Percentiles rank a stretch among this genome's conserved stretches.
phyloP scores from a whole-genome alignment of 2,797 vertebrate genomes.

The Sebastes trivittatus region DNA sequence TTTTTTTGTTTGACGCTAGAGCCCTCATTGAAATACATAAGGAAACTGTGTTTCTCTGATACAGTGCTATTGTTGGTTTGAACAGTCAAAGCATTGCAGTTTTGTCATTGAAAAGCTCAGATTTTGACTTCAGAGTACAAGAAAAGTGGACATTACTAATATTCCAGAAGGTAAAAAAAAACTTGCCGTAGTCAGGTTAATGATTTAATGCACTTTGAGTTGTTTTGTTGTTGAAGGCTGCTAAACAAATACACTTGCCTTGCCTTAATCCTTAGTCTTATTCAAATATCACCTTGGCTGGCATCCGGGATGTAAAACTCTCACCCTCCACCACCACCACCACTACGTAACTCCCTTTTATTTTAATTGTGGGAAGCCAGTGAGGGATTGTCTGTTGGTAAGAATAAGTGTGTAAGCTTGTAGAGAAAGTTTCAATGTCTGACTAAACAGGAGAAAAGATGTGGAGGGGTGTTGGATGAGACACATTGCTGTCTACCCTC shows the following conservation, averaged over 20 bases:
- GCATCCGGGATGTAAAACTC: background rate
- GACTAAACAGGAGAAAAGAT: background rate
- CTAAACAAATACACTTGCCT: background rate
- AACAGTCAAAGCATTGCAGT: background rate
- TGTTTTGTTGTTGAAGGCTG: background rate
- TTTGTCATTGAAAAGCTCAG: background rate
- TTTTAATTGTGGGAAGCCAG: background rate
- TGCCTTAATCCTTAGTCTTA: background rate
- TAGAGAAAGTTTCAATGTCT: background rate
- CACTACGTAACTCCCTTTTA: background rate
- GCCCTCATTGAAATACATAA: background rate
- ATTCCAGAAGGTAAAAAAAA: background rate
- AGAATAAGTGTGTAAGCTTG: background rate
- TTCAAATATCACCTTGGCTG: constrained; percentile 1
- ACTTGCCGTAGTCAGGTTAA: background rate
- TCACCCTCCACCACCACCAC: background rate
- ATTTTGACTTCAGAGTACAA: background rate
- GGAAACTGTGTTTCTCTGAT: background rate
- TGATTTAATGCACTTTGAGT: background rate
- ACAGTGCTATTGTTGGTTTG: background rate
- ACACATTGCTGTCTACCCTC: background rate
- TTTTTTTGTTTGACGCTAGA: background rate
- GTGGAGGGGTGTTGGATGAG: background rate
- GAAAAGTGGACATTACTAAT: background rate
- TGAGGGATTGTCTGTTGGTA: background rate